Percentiles rank a stretch among this genome's conserved stretches.
Evolutionary conservation across 2,888 invertebrate species (phyloP).

Genomic region (Dryococelus australis): DNA sequence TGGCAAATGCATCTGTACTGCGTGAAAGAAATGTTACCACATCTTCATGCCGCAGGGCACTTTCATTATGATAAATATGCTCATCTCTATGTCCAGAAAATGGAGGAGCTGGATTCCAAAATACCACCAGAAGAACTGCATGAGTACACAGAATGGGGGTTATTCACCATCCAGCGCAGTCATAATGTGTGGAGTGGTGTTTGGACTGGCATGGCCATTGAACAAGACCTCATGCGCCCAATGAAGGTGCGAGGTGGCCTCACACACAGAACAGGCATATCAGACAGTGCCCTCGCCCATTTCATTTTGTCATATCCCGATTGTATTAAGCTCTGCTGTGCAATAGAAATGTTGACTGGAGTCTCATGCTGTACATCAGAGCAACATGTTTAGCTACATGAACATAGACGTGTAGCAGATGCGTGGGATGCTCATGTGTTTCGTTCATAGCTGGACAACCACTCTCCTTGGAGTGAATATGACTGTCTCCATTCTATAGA

Average conservation of each 20-base stretch:
- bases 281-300: too few relatives aligned
- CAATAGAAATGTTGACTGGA: background rate
- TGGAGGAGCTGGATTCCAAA: background rate
- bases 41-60: too few relatives aligned
- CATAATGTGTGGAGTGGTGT: conserved; percentile 4
- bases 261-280: background rate
- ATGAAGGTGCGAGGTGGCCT: background rate
- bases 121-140: background rate
- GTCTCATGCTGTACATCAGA: background rate
- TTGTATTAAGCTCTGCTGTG: background rate
- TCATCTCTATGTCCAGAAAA: too few relatives aligned
- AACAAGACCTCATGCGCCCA: background rate
- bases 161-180: background rate
- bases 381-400: background rate
- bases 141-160: background rate
- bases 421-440: too few relatives aligned
- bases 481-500: too few relatives aligned
- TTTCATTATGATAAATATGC: too few relatives aligned
- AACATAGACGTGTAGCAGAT: background rate
- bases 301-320: too few relatives aligned
- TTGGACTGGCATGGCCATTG: too few relatives aligned
- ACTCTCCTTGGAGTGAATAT: too few relatives aligned
- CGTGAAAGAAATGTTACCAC: too few relatives aligned
- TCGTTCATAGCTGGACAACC: too few relatives aligned
- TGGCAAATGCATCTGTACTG: too few relatives aligned